Evolutionary conservation across 2,797 vertebrate species (phyloP), one percentile per base, ranked within the genome.

Genomic region (Tolypeutes matacus): DNA sequence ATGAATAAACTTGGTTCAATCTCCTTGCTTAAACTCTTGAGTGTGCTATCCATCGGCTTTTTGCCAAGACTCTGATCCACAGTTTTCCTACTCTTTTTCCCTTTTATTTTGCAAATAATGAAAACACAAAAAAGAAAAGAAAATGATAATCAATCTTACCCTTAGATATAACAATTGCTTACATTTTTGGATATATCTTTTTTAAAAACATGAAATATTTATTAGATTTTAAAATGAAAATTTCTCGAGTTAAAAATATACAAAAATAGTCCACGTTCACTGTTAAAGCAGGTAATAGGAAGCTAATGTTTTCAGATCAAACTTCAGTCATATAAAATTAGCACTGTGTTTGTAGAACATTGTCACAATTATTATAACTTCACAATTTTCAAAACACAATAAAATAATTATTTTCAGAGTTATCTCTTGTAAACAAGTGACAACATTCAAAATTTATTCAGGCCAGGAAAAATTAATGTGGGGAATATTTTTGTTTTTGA

Each of bases 271-370:
- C 46, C 75, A 72, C 15, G 39, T 73, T 82, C 58, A 51, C 39
- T 94, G 49, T 65, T 89, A 81, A 77, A 69, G 58, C 17, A 73
- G 62, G n/a, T 77, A 73, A 78, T 31, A 78, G 89, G n/a, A 89
- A 94, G 69, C 14, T 93, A 89, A 91, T 86, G 75, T 77, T 93
- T 94, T 78, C 60, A 56, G 60, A 62, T 73, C 53, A 60, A 86
- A 91, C 29, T 78, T 94, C 12, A 77, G 67, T 25, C 53, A 72
- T 75, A 70, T 14, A 94, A 80, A 81, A 56, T n/a, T 86, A 76
- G 36, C 7, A 77, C 75, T 60, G 78, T 92, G 12, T 51, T 80
- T 76, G 14, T 34, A 88, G 53, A 82, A 82, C 3, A 42, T 46
- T 8, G 46, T 46, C 46, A 80, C 5, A 72, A 72, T 58, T 42